Percentiles rank a stretch among this genome's conserved stretches.
phyloP scores from a whole-genome alignment of 2,797 vertebrate species.

The Furcifer pardalis region DNA sequence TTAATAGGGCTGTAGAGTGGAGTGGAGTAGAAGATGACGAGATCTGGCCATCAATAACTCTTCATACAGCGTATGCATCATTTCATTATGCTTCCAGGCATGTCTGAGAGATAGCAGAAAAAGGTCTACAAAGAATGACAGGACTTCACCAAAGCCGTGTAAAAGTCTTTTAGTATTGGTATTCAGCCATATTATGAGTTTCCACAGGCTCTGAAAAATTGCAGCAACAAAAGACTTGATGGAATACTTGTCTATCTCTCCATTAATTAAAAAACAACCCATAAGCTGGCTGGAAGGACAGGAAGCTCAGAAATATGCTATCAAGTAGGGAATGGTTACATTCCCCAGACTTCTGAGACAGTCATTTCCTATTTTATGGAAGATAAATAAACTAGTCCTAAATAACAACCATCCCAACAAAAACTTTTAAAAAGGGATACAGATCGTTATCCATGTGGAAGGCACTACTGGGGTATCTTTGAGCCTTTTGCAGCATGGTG shows the following conservation, averaged over 20 bases:
- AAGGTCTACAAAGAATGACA: not conserved
- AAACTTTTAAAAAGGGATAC: too few species aligned
- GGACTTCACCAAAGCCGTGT: constrained; percentile 15
- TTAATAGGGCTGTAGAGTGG: constrained; percentile 17
- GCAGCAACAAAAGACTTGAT: constrained; percentile 19
- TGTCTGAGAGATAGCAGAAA: constrained; percentile 23
- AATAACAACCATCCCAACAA: too few species aligned
- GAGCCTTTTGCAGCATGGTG: too few species aligned
- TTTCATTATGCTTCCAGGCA: constrained; percentile 43
- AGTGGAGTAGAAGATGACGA: not conserved
- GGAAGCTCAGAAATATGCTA: not conserved
- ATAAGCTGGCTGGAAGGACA: not conserved
- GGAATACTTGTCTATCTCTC: not conserved
- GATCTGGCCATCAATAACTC: constrained; percentile 39
- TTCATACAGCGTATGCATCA: constrained; percentile 22
- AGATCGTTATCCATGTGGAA: not conserved
- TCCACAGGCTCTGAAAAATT: constrained; percentile 27
- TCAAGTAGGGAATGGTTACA: too few species aligned
- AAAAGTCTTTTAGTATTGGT: constrained; percentile 37
- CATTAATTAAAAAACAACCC: not conserved
- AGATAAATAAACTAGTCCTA: not conserved
- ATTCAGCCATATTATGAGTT: constrained; percentile 27
- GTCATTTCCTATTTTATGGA: not conserved
- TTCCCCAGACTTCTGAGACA: not conserved
- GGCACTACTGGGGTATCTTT: not conserved